Conservation (phyloP, 1,140 invertebrate genomes). For the Euura saliciscinereae region DNA sequence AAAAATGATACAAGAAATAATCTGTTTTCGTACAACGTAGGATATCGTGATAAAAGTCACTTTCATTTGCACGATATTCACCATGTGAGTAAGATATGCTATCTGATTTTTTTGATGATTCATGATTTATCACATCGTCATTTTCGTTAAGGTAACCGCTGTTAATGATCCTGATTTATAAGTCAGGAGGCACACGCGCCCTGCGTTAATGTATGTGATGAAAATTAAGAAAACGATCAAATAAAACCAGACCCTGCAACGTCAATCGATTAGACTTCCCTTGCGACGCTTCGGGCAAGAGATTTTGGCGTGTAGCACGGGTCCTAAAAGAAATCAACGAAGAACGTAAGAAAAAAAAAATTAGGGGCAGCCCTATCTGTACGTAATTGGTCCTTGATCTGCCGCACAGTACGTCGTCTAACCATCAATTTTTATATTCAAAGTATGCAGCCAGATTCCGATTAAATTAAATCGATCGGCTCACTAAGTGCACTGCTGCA, state of each 20-base stretch:
- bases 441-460: no score
- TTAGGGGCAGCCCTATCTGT: no score
- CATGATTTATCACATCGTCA: no score
- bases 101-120: no score
- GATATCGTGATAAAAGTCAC: no score
- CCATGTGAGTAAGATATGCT: no score
- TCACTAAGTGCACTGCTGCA: no score
- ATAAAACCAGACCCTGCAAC: neutral
- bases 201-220: neutral
- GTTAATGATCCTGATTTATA: constrained; percentile 1
- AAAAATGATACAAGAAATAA: no score
- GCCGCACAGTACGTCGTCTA: neutral
- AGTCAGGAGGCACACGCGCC: neutral
- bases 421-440: neutral
- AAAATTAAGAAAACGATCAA: neutral
- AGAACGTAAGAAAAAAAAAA: neutral
- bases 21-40: no score
- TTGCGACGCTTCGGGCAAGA: neutral
- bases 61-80: no score
- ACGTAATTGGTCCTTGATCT: no score
- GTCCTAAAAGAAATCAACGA: neutral
- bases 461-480: no score
- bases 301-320: neutral
- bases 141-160: neutral
- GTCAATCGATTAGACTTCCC: neutral